These are phyloP conservation scores for Agriopis aurantiaria DNA, from an alignment of 2,888 invertebrate species.

Conservation along the genomic window DNA sequence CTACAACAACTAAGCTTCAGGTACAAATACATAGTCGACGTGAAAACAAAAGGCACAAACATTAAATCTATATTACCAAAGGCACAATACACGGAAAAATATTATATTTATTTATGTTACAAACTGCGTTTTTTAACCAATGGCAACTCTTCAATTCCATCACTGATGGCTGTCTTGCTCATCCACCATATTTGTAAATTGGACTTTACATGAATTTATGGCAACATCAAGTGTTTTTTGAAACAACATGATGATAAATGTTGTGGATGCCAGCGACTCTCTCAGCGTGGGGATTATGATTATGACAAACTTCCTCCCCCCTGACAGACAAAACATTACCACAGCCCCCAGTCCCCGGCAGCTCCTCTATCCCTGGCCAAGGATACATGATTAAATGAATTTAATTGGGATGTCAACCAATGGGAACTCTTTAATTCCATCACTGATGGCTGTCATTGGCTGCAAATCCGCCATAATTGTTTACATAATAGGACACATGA, in stretches of 20 bases:
- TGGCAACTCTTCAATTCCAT: background rate
- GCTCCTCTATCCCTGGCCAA: too few relatives aligned
- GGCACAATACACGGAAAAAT: conserved; percentile 78
- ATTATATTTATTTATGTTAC: background rate
- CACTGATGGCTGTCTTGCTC: background rate
- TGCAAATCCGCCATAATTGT: background rate
- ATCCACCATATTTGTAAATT: background rate
- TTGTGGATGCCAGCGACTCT: too few relatives aligned
- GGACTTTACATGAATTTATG: background rate
- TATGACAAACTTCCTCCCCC: too few relatives aligned
- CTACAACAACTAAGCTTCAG: conserved; percentile 62
- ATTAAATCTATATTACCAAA: conserved; percentile 67
- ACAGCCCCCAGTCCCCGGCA: too few relatives aligned
- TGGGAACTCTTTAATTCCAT: background rate
- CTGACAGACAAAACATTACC: too few relatives aligned
- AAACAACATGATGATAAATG: background rate
- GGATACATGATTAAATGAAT: too few relatives aligned
- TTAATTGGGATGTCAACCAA: background rate
- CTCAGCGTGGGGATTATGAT: too few relatives aligned
- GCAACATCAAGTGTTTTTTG: background rate
- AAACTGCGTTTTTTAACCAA: background rate
- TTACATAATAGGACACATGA: background rate
- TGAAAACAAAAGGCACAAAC: conserved; percentile 82
- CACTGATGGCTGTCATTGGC: background rate
- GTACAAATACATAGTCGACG: conserved; percentile 73